Base-by-base conservation (phyloP, 2,888 invertebrate species). In the Entomobrya proxima region DNA sequence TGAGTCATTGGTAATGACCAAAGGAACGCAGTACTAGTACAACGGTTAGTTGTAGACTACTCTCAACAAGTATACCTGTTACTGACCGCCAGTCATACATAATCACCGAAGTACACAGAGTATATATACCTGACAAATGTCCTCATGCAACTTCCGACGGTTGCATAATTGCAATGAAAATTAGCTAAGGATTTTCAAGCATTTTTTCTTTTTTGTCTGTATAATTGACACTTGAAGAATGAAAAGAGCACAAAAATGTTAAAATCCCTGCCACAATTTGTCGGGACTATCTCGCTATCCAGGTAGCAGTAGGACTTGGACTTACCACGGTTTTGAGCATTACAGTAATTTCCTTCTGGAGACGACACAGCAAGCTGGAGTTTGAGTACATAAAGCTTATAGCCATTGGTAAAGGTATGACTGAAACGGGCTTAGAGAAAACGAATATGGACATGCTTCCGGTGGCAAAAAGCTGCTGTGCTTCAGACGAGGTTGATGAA, bases 121-220 rank as follows among this genome's bases (percentile, higher is more conserved):
- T 91, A 82, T 84, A 90, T 24, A 91, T 93, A 47, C 93, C 93
- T 3, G 91, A 92, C 0, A 92, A 92, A 80, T 93, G 93, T 90
- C 92, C 93, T 0, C 93, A 93, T 91, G 94, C 93, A 7, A 94
- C 94, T 0, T 94, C 94, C 91, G 93, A 94, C 91, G 94, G 94
- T 1, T 94, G 94, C 90, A 94, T 1, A 90, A 92, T 9, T 94
- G 94, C 90, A 91, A 91, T 6, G 91, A 92, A 15, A 89, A 91
- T 37, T 93, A 93, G 90, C 92, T 92, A 88, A 87, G 91, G 88
- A 79, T n/a, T 11, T 32, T 30, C n/a, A 21, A 2, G 35, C n/a
- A 6, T n/a, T 47, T 15, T 7, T 30, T 69, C 18, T 21, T 6
- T 21, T 18, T 30, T 30, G 18, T 18, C 30, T 15, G 18, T 4